Evolutionary conservation across 1,140 invertebrate genomes (phyloP).

Genomic region (Metopolophium dirhodum): DNA sequence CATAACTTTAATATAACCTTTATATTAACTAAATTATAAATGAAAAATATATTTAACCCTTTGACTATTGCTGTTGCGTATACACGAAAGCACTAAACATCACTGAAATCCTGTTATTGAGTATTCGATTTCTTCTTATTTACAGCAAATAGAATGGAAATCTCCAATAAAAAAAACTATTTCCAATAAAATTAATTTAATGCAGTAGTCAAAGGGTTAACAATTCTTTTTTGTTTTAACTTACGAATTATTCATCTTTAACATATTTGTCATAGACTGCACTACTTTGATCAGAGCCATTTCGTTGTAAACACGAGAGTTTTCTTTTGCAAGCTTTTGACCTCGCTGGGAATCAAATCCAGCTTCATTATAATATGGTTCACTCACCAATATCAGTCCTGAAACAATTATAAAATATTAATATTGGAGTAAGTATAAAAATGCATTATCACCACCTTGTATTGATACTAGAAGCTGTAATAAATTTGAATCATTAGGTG

Average conservation of each 20-base stretch:
- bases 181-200: not conserved
- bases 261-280: slow-evolving; percentile 83
- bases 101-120: too few relatives aligned
- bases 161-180: not conserved
- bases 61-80: too few relatives aligned
- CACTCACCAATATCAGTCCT: slow-evolving; percentile 87
- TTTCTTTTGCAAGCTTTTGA: slow-evolving; percentile 84
- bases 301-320: slow-evolving; percentile 91
- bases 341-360: slow-evolving; percentile 93
- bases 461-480: slow-evolving; percentile 74
- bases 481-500: slow-evolving; percentile 94
- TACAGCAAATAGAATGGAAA: not conserved
- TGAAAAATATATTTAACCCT: too few relatives aligned
- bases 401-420: slow-evolving; percentile 52
- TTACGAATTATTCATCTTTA: slow-evolving; percentile 12
- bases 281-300: slow-evolving; percentile 92
- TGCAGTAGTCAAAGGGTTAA: not conserved
- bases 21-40: too few relatives aligned
- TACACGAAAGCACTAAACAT: too few relatives aligned
- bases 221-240: not conserved
- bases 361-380: slow-evolving; percentile 98
- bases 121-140: too few relatives aligned
- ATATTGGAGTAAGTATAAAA: not conserved
- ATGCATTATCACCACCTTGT: slow-evolving; percentile 9
- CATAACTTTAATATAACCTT: too few relatives aligned